Percentiles rank a stretch among this genome's conserved stretches.
Conservation (phyloP, 2,797 vertebrate genomes). For the Pangasius djambal region DNA sequence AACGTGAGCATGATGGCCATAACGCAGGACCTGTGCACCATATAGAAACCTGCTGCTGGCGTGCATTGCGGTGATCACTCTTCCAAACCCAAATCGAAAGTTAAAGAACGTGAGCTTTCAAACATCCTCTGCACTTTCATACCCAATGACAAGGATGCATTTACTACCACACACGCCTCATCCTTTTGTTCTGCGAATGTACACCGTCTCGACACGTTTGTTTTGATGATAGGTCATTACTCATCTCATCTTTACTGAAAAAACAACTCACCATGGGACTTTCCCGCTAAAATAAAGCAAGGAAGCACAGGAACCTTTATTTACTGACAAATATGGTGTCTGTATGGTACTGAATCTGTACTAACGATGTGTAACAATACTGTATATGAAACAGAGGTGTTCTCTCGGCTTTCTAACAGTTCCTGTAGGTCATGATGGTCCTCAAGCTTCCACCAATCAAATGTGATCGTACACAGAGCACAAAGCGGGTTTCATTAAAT, state of each 20-base stretch:
- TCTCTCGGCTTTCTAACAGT: neutral
- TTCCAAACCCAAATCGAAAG: conserved; percentile 53
- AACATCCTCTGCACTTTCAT: conserved; percentile 47
- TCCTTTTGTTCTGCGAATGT: neutral
- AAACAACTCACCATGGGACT: neutral
- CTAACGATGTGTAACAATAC: neutral
- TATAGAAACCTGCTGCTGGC: conserved; percentile 55
- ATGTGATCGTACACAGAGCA: neutral
- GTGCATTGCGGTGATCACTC: conserved; percentile 50
- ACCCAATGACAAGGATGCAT: conserved; percentile 35
- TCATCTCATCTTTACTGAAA: neutral
- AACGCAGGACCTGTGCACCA: neutral
- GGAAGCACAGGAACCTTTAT: neutral
- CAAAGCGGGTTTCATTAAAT: neutral
- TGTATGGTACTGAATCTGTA: neutral
- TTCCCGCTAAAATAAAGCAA: neutral
- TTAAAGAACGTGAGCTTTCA: conserved; percentile 52
- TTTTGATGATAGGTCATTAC: neutral
- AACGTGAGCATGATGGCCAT: too few relatives aligned
- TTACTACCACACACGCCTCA: conserved; percentile 23
- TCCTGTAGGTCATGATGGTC: neutral
- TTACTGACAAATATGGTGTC: neutral
- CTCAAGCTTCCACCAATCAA: neutral
- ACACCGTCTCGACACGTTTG: neutral
- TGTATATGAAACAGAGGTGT: neutral